phyloP scores from a whole-genome alignment of 2,888 invertebrate genomes.

The Lissocephala sabroskyi region DNA sequence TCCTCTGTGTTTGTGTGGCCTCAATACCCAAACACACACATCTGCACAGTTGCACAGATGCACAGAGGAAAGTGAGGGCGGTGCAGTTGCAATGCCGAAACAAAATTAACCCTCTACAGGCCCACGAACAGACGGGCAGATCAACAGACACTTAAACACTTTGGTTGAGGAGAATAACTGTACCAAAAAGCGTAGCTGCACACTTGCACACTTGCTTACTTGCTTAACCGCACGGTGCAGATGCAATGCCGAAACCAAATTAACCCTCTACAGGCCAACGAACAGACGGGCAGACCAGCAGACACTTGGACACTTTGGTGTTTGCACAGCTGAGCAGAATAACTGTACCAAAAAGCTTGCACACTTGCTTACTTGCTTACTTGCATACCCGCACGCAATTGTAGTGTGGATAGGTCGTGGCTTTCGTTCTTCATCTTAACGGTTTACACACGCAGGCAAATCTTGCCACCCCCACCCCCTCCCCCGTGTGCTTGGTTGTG shows the following conservation, averaged over 20 bases:
- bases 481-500: conserved; percentile 27
- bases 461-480: conserved; percentile 10
- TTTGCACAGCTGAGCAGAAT: conserved; percentile 3
- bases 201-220: conserved; percentile 29
- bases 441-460: background rate
- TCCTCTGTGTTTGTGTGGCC: background rate
- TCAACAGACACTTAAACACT: background rate
- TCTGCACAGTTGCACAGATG: conserved; percentile 21
- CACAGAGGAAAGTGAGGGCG: too few species aligned
- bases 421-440: conserved; percentile 35
- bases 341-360: too few species aligned
- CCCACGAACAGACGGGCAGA: background rate
- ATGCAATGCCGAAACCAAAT: conserved; percentile 52
- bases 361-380: conserved; percentile 30
- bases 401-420: conserved; percentile 65
- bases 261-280: conserved; percentile 31
- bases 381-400: conserved; percentile 49
- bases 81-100: conserved; percentile 49
- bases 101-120: conserved; percentile 45
- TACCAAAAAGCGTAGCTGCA: too few species aligned
- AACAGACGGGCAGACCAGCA: background rate
- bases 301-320: conserved; percentile 1
- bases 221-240: conserved; percentile 46
- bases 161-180: conserved; percentile 6
- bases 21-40: conserved; percentile 5